Percentiles rank a stretch among this genome's conserved stretches.
phyloP scores from a whole-genome alignment of 2,888 invertebrate species.

The Rotaria sp. region DNA sequence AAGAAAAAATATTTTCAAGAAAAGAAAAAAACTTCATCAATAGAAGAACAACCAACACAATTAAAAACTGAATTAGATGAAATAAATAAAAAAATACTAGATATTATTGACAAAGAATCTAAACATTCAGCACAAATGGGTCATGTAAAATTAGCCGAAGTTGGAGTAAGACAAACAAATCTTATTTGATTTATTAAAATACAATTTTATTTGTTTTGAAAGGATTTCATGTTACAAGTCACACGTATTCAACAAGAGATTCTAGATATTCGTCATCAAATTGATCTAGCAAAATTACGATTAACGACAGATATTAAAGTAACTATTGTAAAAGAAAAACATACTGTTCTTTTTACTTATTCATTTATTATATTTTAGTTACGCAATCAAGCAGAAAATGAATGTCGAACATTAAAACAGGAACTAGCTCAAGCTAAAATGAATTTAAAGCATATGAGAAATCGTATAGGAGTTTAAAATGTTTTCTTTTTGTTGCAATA shows the following conservation, averaged over 20 bases:
- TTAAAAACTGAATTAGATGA: slow-evolving; percentile 26
- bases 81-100: slow-evolving; percentile 26
- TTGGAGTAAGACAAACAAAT: neutral
- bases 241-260: slow-evolving; percentile 45
- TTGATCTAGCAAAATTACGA: neutral
- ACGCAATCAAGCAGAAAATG: slow-evolving; percentile 58
- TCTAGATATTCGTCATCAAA: too few species aligned
- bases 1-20: slow-evolving; percentile 56
- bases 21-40: slow-evolving; percentile 53
- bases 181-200: neutral
- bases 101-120: slow-evolving; percentile 20
- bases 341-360: too few species aligned
- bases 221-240: slow-evolving; percentile 52
- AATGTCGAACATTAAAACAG: slow-evolving; percentile 56
- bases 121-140: neutral
- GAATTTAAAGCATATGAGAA: slow-evolving; percentile 46
- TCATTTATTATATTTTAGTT: slow-evolving; percentile 51
- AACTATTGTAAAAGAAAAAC: neutral
- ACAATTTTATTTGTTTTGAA: slow-evolving; percentile 30
- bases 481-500: neutral
- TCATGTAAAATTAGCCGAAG: neutral
- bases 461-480: neutral
- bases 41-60: slow-evolving; percentile 47
- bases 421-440: slow-evolving; percentile 59
- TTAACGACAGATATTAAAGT: slow-evolving; percentile 16